Base-by-base conservation (phyloP, 2,888 invertebrate species). In the Carterocephalus palaemon region DNA sequence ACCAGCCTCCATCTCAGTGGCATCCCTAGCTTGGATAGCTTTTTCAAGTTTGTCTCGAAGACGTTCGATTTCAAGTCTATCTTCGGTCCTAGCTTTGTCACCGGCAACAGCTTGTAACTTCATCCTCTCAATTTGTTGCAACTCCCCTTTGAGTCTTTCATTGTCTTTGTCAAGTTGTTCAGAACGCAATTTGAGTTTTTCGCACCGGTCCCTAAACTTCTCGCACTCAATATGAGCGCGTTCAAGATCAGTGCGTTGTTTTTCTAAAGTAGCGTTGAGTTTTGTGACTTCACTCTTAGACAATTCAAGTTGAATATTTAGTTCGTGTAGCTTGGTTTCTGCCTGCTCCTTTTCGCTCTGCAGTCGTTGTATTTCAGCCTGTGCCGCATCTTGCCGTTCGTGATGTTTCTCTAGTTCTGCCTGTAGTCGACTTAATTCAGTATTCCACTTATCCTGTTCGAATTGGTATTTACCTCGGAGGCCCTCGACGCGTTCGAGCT, bases 191-290 rank as follows among this genome's bases (percentile, higher is more conserved):
- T 92, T 92, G n/a, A 95, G 81, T 80, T 95, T 95, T 67, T 96
- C 96, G 70, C 95, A 92, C 52, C 95, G 89, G 63, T 96, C 96
- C 59, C 94, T 90, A 52, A 95, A 91, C 83, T 96, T 96, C 70
- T 96, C 96, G 60, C 94, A 92, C 80, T 96, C 96, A 70, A 96
- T 95, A 65, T 94, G 92, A 56, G 95, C 92, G 31, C 95, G 89
- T 74, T 95, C 96, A 61, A 95, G 88, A 62, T 95, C 95, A 52
- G 89, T 85, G 24, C 94, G 89, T 70, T 94, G 93, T 67, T 94
- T 93, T 59, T 95, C 95, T 71, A 95, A 92, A 24, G 90, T 89
- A 24, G 90, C 90, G 53, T 90, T 88, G 10, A 92, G 84, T 75
- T 95, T 95, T 19, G 90, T 88, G 8, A 93, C 91, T 73, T 95